These are phyloP conservation scores for Caenorhabditis briggsae DNA, from an alignment of 1,140 invertebrate genomes.

Conservation along the genomic window DNA sequence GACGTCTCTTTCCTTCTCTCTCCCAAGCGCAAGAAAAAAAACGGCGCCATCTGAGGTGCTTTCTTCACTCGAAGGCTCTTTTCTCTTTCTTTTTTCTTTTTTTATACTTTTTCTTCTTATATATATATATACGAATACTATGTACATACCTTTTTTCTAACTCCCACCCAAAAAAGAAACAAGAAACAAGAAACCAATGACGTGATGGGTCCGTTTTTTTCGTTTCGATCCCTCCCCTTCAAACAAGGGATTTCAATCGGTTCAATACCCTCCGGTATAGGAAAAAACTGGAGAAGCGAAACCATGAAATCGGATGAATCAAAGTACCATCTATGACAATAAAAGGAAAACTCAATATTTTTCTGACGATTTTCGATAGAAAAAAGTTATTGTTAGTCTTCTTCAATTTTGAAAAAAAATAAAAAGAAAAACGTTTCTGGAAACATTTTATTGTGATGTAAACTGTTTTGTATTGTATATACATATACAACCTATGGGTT, in stretches of 20 bases:
- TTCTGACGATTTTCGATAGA: not conserved
- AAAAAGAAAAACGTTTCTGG: too few relatives aligned
- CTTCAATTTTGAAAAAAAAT: too few relatives aligned
- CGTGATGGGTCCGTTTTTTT: not conserved
- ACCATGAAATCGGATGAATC: slow-evolving; percentile 44
- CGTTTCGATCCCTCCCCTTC: not conserved
- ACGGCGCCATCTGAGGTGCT: slow-evolving; percentile 37
- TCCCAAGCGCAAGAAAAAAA: not conserved
- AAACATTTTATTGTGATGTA: too few relatives aligned
- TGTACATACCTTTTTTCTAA: slow-evolving; percentile 2
- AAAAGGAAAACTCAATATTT: slow-evolving; percentile 1
- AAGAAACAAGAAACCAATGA: slow-evolving; percentile 3
- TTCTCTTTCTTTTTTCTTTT: slow-evolving; percentile 26
- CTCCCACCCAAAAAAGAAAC: not conserved
- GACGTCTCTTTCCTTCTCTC: slow-evolving; percentile 28
- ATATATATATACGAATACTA: not conserved
- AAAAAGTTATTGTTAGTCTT: not conserved
- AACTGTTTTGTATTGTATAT: too few relatives aligned
- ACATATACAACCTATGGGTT: too few relatives aligned
- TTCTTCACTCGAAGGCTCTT: not conserved
- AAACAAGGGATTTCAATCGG: slow-evolving; percentile 5
- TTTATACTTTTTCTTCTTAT: not conserved
- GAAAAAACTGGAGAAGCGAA: not conserved
- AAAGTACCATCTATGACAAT: slow-evolving; percentile 36
- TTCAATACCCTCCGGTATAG: not conserved